Conservation (phyloP, 1,140 invertebrate genomes). For the Grapholita molesta region DNA sequence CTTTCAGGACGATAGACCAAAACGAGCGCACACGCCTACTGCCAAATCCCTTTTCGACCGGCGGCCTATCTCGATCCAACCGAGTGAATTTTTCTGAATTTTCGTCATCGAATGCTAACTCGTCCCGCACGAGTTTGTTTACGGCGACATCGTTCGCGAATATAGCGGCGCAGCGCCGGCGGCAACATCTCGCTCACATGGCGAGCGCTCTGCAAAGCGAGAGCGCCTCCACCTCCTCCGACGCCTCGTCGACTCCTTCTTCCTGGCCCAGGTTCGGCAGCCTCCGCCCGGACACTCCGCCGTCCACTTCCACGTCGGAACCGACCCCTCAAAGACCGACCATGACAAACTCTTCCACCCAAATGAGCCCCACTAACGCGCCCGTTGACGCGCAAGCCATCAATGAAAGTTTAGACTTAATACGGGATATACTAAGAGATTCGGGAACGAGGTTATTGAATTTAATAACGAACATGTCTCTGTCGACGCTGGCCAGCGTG, state of each 20-base stretch:
- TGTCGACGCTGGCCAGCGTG: slow-evolving; percentile 50
- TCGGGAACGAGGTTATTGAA: slow-evolving; percentile 71
- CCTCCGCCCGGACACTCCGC: slow-evolving; percentile 21
- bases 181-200: slow-evolving; percentile 33
- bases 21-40: slow-evolving; percentile 51
- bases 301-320: slow-evolving; percentile 33
- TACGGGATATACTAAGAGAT: slow-evolving; percentile 70
- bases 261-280: not conserved
- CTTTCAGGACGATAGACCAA: slow-evolving; percentile 46
- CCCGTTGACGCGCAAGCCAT: slow-evolving; percentile 62
- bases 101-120: slow-evolving; percentile 33
- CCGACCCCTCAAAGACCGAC: slow-evolving; percentile 31
- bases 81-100: slow-evolving; percentile 36
- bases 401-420: slow-evolving; percentile 67
- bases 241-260: not conserved
- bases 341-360: slow-evolving; percentile 45
- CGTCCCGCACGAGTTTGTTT: slow-evolving; percentile 61
- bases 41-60: slow-evolving; percentile 60
- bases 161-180: slow-evolving; percentile 33
- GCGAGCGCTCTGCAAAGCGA: slow-evolving; percentile 20
- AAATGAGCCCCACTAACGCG: slow-evolving; percentile 40
- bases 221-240: not conserved
- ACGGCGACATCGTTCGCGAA: slow-evolving; percentile 26
- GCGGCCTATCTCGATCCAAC: slow-evolving; percentile 27
- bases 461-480: slow-evolving; percentile 68